These are phyloP conservation scores for Steinernema feltiae DNA, from an alignment of 1,140 invertebrate species.

Conservation along the genomic window DNA sequence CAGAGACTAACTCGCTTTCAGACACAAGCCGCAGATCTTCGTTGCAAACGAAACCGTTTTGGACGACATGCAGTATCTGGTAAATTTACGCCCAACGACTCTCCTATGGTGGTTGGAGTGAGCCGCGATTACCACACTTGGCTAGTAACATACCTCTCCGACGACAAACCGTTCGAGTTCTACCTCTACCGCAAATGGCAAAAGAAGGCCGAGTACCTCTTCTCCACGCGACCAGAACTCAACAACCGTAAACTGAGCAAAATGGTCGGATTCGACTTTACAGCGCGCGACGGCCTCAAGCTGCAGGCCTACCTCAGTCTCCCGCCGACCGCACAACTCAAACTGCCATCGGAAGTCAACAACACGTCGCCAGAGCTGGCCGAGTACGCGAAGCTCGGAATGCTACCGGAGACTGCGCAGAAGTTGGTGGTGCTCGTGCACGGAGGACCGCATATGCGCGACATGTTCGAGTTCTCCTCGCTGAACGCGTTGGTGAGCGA, in stretches of 20 bases:
- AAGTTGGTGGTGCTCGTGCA: slow-evolving; percentile 55
- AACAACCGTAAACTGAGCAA: slow-evolving; percentile 43
- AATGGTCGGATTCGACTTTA: slow-evolving; percentile 55
- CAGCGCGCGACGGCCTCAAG: slow-evolving; percentile 49
- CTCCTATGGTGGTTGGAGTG: not conserved
- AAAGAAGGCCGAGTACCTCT: slow-evolving; percentile 52
- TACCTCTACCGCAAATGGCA: slow-evolving; percentile 43
- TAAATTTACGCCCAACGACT: slow-evolving; percentile 40
- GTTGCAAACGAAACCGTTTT: slow-evolving; percentile 54
- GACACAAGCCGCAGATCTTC: slow-evolving; percentile 56
- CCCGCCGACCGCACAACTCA: slow-evolving; percentile 38
- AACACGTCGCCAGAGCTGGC: not conserved
- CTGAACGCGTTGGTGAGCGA: slow-evolving; percentile 54
- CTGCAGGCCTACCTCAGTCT: slow-evolving; percentile 55
- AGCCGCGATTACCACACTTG: slow-evolving; percentile 38
- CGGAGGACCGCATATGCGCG: slow-evolving; percentile 55
- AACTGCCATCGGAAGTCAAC: slow-evolving; percentile 1
- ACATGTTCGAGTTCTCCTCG: slow-evolving; percentile 51
- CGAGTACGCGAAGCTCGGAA: slow-evolving; percentile 42
- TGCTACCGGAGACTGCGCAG: slow-evolving; percentile 48
- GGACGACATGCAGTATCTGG: slow-evolving; percentile 55
- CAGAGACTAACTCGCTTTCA: too few species aligned
- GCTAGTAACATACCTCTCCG: slow-evolving; percentile 54
- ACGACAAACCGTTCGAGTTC: slow-evolving; percentile 54
- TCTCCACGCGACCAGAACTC: slow-evolving; percentile 35